Evolutionary conservation across 2,797 vertebrate genomes (phyloP).

Genomic region (Pogonophryne albipinna): DNA sequence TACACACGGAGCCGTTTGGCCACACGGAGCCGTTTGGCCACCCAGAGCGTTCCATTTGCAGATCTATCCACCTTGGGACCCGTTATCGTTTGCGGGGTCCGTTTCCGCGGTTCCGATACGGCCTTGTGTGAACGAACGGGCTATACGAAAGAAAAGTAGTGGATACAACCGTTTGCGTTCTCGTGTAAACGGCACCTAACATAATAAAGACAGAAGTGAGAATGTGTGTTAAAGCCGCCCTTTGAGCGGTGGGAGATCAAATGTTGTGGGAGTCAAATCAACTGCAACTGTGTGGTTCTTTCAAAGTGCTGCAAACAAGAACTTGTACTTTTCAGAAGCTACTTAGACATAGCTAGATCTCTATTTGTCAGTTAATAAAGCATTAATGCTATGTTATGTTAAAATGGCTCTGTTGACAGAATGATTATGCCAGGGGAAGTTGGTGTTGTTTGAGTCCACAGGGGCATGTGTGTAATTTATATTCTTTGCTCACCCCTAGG

Average conservation of each 20-base stretch:
- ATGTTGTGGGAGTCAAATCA: conserved; percentile 1
- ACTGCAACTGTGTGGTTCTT: neutral
- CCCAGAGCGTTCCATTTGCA: too few relatives aligned
- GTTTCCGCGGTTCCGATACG: too few relatives aligned
- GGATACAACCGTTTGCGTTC: too few relatives aligned
- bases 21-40: too few relatives aligned
- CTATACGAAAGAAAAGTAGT: too few relatives aligned
- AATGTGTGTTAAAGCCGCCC: neutral
- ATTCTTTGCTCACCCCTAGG: conserved; percentile 74
- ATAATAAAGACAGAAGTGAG: conserved; percentile 5
- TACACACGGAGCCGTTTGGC: too few relatives aligned
- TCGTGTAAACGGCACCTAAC: neutral
- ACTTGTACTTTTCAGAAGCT: neutral
- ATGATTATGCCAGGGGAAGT: conserved; percentile 18
- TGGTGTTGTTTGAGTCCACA: conserved; percentile 31
- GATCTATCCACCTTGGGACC: too few relatives aligned
- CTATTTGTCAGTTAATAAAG: conserved; percentile 44
- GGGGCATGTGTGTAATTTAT: conserved; percentile 46
- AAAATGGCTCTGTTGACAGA: conserved; percentile 18
- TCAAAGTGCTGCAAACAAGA: conserved; percentile 16
- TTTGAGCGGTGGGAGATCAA: conserved; percentile 36
- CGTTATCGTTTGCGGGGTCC: too few relatives aligned
- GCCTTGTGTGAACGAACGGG: too few relatives aligned
- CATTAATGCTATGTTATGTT: conserved; percentile 43
- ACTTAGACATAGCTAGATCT: neutral